Evolutionary conservation across 1,140 invertebrate species (phyloP), one percentile per base, ranked within the genome.

Genomic region (Temnothorax nylanderi): DNA sequence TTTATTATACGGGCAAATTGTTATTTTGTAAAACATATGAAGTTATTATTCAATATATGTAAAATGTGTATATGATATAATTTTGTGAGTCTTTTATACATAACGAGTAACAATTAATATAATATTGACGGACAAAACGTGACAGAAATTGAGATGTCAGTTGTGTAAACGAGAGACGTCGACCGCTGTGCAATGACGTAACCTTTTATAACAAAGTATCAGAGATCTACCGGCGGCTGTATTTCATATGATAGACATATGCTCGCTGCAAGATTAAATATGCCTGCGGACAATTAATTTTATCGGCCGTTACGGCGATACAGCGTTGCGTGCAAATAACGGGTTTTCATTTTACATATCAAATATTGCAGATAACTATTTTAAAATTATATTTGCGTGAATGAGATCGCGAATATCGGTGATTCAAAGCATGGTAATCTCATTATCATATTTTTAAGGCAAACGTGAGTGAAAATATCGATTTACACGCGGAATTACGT

Each of bases 301-400:
- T 67, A 85, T 64, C 62, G 72, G 74, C 60, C 18, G 58, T 77
- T 44, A 49, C 62, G 49, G 49, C n/a, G 26, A 44, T 56, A 51
- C 21, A 11, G 34, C 54, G 51, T 54, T 54, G 49, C 47, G 34
- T 72, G 84, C 65, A 88, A 88, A 86, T 69, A 88, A 67, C 47
- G 44, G 56, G 18, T 56, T 58, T 47, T 37, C 72, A 41, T 76
- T 47, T 87, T 58, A 49, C 26, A 78, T 32, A 76, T 64, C 75
- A 88, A 89, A 89, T 62, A 74, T 74, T 75, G 47, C 81, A 26
- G 49, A 81, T 54, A 32, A 44, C 49, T 58, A 86, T 86, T 32
- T 76, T 58, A 21, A 44, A 89, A 81, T 89, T 67, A 69, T 88
- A 85, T 86, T 56, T 60, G 54, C 54, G n/a, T 18, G 34, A 18